phyloP scores from a whole-genome alignment of 2,113 vertebrate genomes.

The Coregonus clupeaformis region DNA sequence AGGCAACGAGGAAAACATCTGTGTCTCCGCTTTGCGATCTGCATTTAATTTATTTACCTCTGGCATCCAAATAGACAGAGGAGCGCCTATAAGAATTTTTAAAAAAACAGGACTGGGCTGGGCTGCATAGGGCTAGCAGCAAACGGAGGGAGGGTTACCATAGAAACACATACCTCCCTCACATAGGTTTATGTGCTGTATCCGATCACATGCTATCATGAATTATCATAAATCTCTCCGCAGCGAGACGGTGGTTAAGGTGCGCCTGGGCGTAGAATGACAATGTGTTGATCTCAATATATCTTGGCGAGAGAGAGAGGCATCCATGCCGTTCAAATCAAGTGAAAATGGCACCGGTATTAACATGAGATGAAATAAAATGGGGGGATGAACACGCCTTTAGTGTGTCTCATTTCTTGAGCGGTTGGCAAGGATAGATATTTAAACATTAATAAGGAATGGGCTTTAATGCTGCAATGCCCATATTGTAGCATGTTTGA shows the following conservation, averaged over 20 bases:
- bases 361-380: slow-evolving; percentile 53
- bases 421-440: slow-evolving; percentile 6
- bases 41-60: slow-evolving; percentile 63
- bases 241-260: slow-evolving; percentile 67
- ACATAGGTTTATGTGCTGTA: slow-evolving; percentile 70
- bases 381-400: slow-evolving; percentile 32
- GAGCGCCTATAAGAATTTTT: slow-evolving; percentile 43
- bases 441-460: background rate
- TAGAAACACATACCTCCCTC: slow-evolving; percentile 73
- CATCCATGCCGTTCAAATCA: slow-evolving; percentile 61
- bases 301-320: slow-evolving; percentile 45
- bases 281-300: slow-evolving; percentile 70
- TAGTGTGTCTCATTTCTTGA: slow-evolving; percentile 49
- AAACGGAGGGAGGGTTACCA: slow-evolving; percentile 71
- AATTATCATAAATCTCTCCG: slow-evolving; percentile 72
- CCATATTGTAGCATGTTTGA: background rate
- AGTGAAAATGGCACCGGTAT: slow-evolving; percentile 64
- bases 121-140: slow-evolving; percentile 53
- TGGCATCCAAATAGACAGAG: slow-evolving; percentile 62
- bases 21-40: slow-evolving; percentile 67
- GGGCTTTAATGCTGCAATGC: background rate
- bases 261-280: slow-evolving; percentile 66
- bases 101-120: background rate
- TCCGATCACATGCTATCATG: slow-evolving; percentile 72
- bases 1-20: slow-evolving; percentile 72